Evolutionary conservation across 2,797 vertebrate genomes (phyloP).

Genomic region (Pristis pectinata): DNA sequence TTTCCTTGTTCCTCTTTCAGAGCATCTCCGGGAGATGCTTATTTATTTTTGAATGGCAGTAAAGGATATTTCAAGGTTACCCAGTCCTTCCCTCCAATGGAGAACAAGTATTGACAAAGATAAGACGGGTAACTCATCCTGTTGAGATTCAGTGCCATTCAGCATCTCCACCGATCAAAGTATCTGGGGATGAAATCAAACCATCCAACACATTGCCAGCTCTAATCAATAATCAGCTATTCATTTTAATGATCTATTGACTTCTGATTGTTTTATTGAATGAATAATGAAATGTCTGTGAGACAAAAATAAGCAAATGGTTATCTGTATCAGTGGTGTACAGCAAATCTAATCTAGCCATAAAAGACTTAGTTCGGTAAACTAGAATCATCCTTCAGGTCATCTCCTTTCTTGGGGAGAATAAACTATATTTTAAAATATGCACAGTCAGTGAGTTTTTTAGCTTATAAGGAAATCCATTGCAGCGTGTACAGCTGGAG

Average conservation of each 20-base stretch:
- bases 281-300: neutral
- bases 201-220: neutral
- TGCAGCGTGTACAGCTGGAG: no score
- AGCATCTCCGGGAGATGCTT: no score
- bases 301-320: neutral
- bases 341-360: neutral
- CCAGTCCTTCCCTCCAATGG: neutral
- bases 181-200: neutral
- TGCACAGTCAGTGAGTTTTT: neutral
- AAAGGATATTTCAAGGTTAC: neutral
- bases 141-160: neutral
- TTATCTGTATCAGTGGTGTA: neutral
- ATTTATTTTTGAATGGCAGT: no score
- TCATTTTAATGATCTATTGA: neutral
- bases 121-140: neutral
- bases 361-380: neutral
- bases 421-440: neutral
- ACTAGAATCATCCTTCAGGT: neutral
- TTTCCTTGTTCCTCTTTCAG: neutral
- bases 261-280: neutral
- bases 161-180: neutral
- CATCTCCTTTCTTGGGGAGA: neutral
- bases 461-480: no score
- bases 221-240: neutral
- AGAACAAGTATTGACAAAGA: neutral